phyloP scores from a whole-genome alignment of 2,888 invertebrate species.

The Drosophila putrida region DNA sequence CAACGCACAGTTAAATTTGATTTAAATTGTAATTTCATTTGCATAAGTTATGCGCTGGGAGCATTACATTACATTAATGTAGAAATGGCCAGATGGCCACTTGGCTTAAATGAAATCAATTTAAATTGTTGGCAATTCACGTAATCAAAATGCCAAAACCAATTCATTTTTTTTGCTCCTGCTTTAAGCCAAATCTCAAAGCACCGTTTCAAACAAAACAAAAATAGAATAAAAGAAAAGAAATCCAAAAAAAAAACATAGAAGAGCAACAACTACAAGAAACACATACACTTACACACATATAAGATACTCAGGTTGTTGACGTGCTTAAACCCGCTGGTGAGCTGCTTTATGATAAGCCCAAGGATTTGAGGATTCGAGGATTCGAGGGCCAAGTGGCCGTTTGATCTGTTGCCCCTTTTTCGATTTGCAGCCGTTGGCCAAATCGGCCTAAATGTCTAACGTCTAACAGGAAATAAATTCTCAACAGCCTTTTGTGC shows the following conservation, averaged over 20 bases:
- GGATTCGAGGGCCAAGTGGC: slow-evolving; percentile 47
- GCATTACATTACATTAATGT: slow-evolving; percentile 60
- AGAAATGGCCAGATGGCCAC: slow-evolving; percentile 59
- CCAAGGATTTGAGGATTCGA: slow-evolving; percentile 35
- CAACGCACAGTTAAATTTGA: slow-evolving; percentile 63
- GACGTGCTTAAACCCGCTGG: slow-evolving; percentile 53
- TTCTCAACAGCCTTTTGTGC: slow-evolving; percentile 71
- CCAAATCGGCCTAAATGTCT: slow-evolving; percentile 72
- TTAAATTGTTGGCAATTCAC: slow-evolving; percentile 50
- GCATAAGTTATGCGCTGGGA: slow-evolving; percentile 63
- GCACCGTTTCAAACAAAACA: slow-evolving; percentile 29
- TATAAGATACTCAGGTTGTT: slow-evolving; percentile 27
- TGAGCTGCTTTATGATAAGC: slow-evolving; percentile 60
- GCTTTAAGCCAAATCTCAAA: slow-evolving; percentile 29
- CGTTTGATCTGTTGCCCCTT: slow-evolving; percentile 71
- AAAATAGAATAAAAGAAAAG: background rate
- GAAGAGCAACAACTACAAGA: background rate
- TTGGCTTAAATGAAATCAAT: slow-evolving; percentile 69
- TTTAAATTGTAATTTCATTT: slow-evolving; percentile 67
- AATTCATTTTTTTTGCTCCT: slow-evolving; percentile 40
- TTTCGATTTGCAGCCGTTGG: slow-evolving; percentile 52
- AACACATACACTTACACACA: background rate
- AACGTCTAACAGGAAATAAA: slow-evolving; percentile 76
- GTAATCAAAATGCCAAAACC: slow-evolving; percentile 44
- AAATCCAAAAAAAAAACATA: background rate